These are phyloP conservation scores for Ametastegia equiseti DNA, from an alignment of 2,888 invertebrate genomes.

Conservation along the genomic window DNA sequence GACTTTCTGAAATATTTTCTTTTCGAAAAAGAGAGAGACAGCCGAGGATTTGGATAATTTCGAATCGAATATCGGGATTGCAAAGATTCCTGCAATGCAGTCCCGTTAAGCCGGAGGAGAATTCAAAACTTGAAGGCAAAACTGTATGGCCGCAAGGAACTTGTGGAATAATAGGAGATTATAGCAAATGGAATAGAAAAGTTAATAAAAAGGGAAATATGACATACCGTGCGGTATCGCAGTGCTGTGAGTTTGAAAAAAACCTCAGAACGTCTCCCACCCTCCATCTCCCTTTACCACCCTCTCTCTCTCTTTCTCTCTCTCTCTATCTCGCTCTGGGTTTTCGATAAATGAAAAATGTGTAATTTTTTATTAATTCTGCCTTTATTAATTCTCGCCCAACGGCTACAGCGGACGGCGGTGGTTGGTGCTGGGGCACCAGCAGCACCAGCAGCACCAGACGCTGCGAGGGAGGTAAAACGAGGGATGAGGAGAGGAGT, in stretches of 20 bases:
- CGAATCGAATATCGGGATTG: neutral
- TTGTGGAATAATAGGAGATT: neutral
- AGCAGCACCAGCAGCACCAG: constrained; percentile 20
- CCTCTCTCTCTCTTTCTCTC: constrained; percentile 45
- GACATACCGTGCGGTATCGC: neutral
- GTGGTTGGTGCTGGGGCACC: constrained; percentile 31
- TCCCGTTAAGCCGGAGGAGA: neutral
- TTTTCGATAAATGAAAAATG: constrained; percentile 69
- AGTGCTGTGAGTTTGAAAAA: constrained; percentile 2
- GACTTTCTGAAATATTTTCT: neutral
- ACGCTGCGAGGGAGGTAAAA: constrained; percentile 37
- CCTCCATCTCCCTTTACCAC: neutral
- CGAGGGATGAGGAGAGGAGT: constrained; percentile 47
- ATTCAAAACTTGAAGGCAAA: neutral
- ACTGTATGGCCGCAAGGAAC: neutral
- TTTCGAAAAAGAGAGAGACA: too few relatives aligned
- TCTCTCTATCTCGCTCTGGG: constrained; percentile 46
- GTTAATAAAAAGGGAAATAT: neutral
- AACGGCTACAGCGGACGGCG: constrained; percentile 31
- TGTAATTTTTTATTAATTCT: constrained; percentile 72
- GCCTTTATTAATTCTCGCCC: constrained; percentile 71
- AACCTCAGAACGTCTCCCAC: constrained; percentile 14
- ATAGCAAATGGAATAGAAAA: neutral
- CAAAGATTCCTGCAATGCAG: neutral
- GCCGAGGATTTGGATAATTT: neutral